These are phyloP conservation scores for Diadegma fenestrale DNA, from an alignment of 2,888 invertebrate genomes.

Conservation along the genomic window DNA sequence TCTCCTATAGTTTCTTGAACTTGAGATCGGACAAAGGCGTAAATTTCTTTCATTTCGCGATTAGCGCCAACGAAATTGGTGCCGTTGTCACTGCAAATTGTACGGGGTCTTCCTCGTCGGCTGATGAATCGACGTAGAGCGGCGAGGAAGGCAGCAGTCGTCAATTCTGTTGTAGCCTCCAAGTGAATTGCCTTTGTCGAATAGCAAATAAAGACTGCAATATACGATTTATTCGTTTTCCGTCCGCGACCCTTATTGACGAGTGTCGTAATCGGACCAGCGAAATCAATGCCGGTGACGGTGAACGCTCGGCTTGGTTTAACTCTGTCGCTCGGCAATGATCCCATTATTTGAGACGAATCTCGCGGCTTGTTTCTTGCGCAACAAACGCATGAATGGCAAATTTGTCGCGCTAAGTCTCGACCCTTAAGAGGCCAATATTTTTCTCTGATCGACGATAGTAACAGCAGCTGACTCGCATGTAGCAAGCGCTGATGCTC, in stretches of 20 bases:
- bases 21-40: neutral
- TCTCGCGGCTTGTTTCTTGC: conserved; percentile 44
- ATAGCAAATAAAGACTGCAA: conserved; percentile 70
- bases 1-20: neutral
- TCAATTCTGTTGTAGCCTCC: neutral
- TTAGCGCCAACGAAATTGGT: conserved; percentile 28
- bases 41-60: neutral
- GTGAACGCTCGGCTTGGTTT: conserved; percentile 53
- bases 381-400: conserved; percentile 67
- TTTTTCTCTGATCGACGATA: conserved; percentile 45
- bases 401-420: conserved; percentile 56
- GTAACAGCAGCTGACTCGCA: conserved; percentile 61
- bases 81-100: conserved; percentile 17
- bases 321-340: conserved; percentile 38
- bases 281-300: conserved; percentile 60
- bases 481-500: too few species aligned
- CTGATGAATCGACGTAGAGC: conserved; percentile 12
- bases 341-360: conserved; percentile 26
- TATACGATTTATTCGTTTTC: conserved; percentile 65
- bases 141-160: conserved; percentile 1
- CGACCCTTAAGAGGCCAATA: conserved; percentile 68
- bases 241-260: conserved; percentile 50
- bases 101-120: neutral
- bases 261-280: conserved; percentile 52
- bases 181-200: conserved; percentile 57